Evolutionary conservation across 2,113 vertebrate species (phyloP).

Genomic region (Hepsetus odoe): DNA sequence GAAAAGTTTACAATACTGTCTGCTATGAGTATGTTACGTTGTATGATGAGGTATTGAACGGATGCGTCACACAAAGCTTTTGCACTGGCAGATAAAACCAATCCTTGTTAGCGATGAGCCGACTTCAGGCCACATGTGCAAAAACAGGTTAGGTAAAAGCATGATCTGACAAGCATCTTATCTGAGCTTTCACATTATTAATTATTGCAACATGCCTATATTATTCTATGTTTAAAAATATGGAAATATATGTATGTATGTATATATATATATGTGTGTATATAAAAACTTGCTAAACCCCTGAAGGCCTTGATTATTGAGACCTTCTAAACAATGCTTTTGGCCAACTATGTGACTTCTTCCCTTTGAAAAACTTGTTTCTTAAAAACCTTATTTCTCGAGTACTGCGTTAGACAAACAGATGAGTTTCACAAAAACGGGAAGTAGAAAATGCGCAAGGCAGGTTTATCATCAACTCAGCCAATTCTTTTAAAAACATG

Average conservation of each 20-base stretch:
- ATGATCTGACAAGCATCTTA: slow-evolving; percentile 82
- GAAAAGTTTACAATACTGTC: slow-evolving; percentile 77
- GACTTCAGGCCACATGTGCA: slow-evolving; percentile 75
- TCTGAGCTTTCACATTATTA: slow-evolving; percentile 84
- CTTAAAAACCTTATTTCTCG: slow-evolving; percentile 66
- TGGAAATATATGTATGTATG: slow-evolving; percentile 64
- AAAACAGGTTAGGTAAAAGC: slow-evolving; percentile 81
- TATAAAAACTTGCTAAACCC: slow-evolving; percentile 65
- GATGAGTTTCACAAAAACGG: slow-evolving; percentile 65
- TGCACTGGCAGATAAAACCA: slow-evolving; percentile 77
- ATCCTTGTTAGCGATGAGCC: slow-evolving; percentile 78
- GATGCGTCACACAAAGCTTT: slow-evolving; percentile 78
- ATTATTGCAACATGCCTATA: slow-evolving; percentile 87
- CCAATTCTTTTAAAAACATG: slow-evolving; percentile 50
- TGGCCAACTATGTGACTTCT: slow-evolving; percentile 70
- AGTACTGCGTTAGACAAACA: slow-evolving; percentile 51
- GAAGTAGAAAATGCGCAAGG: slow-evolving; percentile 65
- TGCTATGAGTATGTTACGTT: slow-evolving; percentile 76
- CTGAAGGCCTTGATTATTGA: slow-evolving; percentile 75
- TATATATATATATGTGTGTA: slow-evolving; percentile 48
- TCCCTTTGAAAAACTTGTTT: slow-evolving; percentile 72
- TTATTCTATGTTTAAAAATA: slow-evolving; percentile 81
- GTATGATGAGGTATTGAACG: slow-evolving; percentile 80
- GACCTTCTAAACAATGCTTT: slow-evolving; percentile 60
- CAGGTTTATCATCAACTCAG: slow-evolving; percentile 62